Evolutionary conservation across 2,113 vertebrate species (phyloP), one percentile per base, ranked within the genome.

Genomic region (Nycticryphes semicollaris): DNA sequence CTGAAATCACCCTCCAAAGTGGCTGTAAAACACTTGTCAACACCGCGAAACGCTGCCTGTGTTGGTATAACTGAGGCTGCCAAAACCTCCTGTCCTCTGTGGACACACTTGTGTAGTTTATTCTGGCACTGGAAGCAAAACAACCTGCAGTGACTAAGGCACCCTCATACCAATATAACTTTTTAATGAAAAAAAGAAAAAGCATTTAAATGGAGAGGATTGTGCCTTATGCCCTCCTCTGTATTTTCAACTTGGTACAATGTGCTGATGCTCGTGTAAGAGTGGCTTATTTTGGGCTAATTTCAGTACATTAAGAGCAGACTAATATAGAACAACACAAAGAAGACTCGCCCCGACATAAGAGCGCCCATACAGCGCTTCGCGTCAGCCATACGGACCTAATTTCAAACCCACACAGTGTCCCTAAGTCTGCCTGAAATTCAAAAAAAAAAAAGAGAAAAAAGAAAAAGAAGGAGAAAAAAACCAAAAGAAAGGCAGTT

Each of bases 21-120:
- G 95, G 96, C 94, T 96, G 95, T 97, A 95, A 97, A 97, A 95
- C 85, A 56, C 90, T 96, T 96, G 96, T 97, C 94, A 95, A 92
- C 96, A 95, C 90, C 6, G 39, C 8, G 3, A 85, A 95, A 94
- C 0, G 18, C 84, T 87, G 95, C 95, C 60, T 59, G 85, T 94
- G 94, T 94, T 96, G 90, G 90, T 93, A 39, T 68, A 91, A 92
- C 78, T 91, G 78, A 54, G 47, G 87, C 88, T 97, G 96, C 96
- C 96, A 97, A 96, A 90, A 63, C 95, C 95, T 95, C 95, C 90
- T 84, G 92, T 93, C 90, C 96, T 95, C 96, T 87, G 88, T 39
- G 95, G 92, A 88, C 57, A 5, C 84, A 5, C 74, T 95, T 85
- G 90, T 76, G 90, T 54, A 93, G 96, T 95, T 97, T 96, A 51